These are phyloP conservation scores for Periophthalmus magnuspinnatus DNA, from an alignment of 2,797 vertebrate genomes.

Conservation along the genomic window DNA sequence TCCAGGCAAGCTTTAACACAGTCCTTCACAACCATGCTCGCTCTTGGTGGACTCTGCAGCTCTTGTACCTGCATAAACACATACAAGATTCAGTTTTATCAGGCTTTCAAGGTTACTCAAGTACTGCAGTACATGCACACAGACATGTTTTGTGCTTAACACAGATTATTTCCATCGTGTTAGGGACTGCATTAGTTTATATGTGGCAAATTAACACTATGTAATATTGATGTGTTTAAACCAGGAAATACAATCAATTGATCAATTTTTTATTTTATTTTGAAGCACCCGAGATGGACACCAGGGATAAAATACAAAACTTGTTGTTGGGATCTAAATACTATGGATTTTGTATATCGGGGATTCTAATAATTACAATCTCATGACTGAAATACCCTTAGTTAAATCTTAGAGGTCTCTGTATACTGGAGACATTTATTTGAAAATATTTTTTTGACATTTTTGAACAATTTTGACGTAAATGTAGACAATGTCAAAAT, in stretches of 20 bases:
- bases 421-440: too few relatives aligned
- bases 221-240: not conserved
- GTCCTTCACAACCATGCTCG: slow-evolving; percentile 93
- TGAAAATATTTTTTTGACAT: too few relatives aligned
- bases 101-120: not conserved
- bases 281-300: not conserved
- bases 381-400: too few relatives aligned
- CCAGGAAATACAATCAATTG: not conserved
- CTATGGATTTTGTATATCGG: too few relatives aligned
- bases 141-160: not conserved
- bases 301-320: not conserved
- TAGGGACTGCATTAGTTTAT: not conserved
- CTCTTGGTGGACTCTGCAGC: slow-evolving; percentile 92
- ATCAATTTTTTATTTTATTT: not conserved
- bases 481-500: too few relatives aligned
- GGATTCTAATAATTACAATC: too few relatives aligned
- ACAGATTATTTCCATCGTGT: not conserved
- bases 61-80: slow-evolving; percentile 85
- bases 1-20: slow-evolving; percentile 94
- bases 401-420: too few relatives aligned
- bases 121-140: not conserved
- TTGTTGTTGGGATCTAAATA: slow-evolving; percentile 9
- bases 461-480: too few relatives aligned
- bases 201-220: not conserved
- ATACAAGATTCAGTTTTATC: not conserved